Base-by-base conservation (phyloP, 53 echinoderm and acorn worm genomes). In the Holothuria scabra region DNA sequence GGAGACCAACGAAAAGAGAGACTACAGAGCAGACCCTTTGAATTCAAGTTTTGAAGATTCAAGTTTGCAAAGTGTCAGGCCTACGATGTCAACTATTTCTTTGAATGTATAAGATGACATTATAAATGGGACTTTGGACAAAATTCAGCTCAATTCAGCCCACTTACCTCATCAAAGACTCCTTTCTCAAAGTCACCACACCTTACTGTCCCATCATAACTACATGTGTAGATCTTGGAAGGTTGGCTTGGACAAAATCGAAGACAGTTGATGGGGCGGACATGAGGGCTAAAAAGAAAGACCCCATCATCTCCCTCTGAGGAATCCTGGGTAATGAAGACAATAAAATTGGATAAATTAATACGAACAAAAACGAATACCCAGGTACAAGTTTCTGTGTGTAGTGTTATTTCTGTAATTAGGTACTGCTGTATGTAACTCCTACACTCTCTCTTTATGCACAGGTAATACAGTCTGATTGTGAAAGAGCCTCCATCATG, bases 131-230 rank as follows among this genome's bases (percentile, higher is more conserved):
- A 56, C 13, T 38, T 2, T 59, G 8, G 30, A 26, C 20, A 30
- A 33, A 23, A 52, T 41, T 41, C n/a, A n/a, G n/a, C n/a, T n/a
- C n/a, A n/a, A n/a, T 41, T 41, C 61, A 60, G 22, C 22, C 68
- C 46, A 52, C 76, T 48, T 55, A 94, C 97, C 90, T 96, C 92
- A 21, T 94, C 89, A 84, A 96, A 96, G 5, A 90, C 74, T 1
- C 80, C 88, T 31, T 82, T 94, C 64, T 86, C 82, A 52, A 97
- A 90, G 81, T 94, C 97, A 0, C 90, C 97, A 33, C 92, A 94
- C 34, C 94, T 62, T 14, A 92, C 81, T 18, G 94, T 97, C 30
- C 97, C 97, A 65, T 97, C 97, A 25, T 97, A 97, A 32, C 92
- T 88, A n/a, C 84, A 82, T 11, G 97, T 90, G 82, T 56, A 92